phyloP scores from a whole-genome alignment of 2,113 vertebrate genomes.

The Axis porcinus region DNA sequence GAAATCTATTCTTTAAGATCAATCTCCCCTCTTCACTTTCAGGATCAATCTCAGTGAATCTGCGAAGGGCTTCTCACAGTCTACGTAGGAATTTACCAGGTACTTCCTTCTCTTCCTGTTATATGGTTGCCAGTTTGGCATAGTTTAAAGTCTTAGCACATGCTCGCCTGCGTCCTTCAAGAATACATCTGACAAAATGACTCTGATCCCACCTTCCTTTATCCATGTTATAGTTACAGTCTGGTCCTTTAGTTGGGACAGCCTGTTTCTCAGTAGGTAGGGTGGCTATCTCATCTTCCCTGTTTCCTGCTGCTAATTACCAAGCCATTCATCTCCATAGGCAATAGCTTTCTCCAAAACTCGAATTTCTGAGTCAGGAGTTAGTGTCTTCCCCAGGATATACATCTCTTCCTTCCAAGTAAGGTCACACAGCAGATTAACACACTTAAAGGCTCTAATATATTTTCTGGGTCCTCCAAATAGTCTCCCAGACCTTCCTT shows the following conservation, averaged over 20 bases:
- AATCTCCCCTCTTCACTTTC: background rate
- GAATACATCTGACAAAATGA: background rate
- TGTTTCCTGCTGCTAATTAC: background rate
- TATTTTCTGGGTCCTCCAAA: background rate
- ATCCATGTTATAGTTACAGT: background rate
- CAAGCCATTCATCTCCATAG: background rate
- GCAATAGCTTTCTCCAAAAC: background rate
- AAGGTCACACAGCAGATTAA: background rate
- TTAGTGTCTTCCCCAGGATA: background rate
- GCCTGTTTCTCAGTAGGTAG: background rate
- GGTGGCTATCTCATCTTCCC: background rate
- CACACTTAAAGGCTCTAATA: background rate
- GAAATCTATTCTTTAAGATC: background rate
- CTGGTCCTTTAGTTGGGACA: background rate
- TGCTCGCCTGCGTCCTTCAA: background rate
- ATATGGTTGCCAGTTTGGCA: background rate
- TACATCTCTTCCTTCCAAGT: background rate
- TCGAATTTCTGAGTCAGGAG: background rate
- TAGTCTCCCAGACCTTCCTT: background rate
- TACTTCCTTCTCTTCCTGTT: background rate
- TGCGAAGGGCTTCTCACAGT: background rate
- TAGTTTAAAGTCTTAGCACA: background rate
- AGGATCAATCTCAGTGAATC: background rate
- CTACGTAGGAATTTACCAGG: background rate
- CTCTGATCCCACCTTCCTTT: background rate